These are phyloP conservation scores for Enteromius viviparus DNA, from an alignment of 2,797 vertebrate genomes.

Conservation along the genomic window DNA sequence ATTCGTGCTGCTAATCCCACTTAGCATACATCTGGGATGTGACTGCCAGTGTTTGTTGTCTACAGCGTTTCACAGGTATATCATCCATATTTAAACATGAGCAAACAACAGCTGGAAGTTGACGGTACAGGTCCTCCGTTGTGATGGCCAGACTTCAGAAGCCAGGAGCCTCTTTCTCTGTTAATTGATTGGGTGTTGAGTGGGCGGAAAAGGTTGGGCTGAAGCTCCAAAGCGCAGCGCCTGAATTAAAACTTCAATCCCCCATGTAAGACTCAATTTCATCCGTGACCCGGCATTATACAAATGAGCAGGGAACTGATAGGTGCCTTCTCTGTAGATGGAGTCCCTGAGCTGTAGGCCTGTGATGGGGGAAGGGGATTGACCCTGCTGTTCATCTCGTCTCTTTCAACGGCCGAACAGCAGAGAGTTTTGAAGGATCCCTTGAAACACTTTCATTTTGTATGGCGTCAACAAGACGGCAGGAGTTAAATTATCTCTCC, in stretches of 20 bases:
- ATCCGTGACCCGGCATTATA: conserved; percentile 66
- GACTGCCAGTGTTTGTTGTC: conserved; percentile 37
- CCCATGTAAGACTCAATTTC: conserved; percentile 64
- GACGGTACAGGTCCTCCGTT: not conserved
- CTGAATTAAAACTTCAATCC: conserved; percentile 70
- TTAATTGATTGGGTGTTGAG: conserved; percentile 64
- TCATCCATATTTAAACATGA: conserved; percentile 53
- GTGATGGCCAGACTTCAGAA: not conserved
- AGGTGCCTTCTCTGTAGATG: conserved; percentile 35
- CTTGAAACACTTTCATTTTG: conserved; percentile 49
- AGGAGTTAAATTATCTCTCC: conserved; percentile 15
- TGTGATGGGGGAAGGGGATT: not conserved
- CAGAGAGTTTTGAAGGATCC: conserved; percentile 37
- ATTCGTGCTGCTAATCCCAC: conserved; percentile 21
- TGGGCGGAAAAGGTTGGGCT: conserved; percentile 47
- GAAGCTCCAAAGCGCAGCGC: conserved; percentile 58
- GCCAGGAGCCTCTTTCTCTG: not conserved
- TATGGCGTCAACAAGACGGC: conserved; percentile 24
- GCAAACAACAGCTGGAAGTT: conserved; percentile 55
- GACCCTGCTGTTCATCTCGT: conserved; percentile 3
- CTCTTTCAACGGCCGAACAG: not conserved
- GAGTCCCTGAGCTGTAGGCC: conserved; percentile 21
- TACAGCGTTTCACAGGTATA: conserved; percentile 25
- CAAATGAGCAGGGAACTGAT: conserved; percentile 60
- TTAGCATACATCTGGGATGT: conserved; percentile 54